Evolutionary conservation across 2,888 invertebrate species (phyloP).

Genomic region (Phragmatobia fuliginosa): DNA sequence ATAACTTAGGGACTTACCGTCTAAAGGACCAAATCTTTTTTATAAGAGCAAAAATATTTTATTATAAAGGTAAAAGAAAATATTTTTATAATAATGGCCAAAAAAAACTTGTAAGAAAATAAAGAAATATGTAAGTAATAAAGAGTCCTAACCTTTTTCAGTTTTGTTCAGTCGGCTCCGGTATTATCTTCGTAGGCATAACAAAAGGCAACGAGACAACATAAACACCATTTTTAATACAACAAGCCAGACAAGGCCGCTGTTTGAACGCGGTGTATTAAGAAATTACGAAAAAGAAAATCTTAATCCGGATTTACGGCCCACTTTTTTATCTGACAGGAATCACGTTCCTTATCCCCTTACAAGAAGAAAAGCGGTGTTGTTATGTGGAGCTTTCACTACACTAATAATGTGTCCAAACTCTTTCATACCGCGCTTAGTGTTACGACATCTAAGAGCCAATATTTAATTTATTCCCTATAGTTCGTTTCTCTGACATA

Average conservation of each 20-base stretch:
- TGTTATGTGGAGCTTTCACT: not conserved
- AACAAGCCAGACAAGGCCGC: constrained; percentile 19
- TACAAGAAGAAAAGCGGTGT: not conserved
- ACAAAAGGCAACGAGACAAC: constrained; percentile 23
- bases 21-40: not conserved
- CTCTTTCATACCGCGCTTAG: not conserved
- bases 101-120: not conserved
- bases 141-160: constrained; percentile 1
- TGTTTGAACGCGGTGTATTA: constrained; percentile 2
- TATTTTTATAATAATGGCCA: not conserved
- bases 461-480: too few relatives aligned
- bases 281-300: constrained; percentile 3
- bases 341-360: not conserved
- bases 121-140: constrained; percentile 13
- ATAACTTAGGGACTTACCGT: not conserved
- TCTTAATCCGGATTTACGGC: constrained; percentile 1
- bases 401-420: not conserved
- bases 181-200: constrained; percentile 25
- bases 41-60: not conserved
- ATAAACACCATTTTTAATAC: constrained; percentile 30
- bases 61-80: not conserved
- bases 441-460: not conserved
- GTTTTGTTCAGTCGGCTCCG: constrained; percentile 15
- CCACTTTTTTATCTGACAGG: not conserved
- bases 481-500: too few relatives aligned